Base-by-base conservation (phyloP, 2,797 vertebrate species). In the Diplodus sargus region DNA sequence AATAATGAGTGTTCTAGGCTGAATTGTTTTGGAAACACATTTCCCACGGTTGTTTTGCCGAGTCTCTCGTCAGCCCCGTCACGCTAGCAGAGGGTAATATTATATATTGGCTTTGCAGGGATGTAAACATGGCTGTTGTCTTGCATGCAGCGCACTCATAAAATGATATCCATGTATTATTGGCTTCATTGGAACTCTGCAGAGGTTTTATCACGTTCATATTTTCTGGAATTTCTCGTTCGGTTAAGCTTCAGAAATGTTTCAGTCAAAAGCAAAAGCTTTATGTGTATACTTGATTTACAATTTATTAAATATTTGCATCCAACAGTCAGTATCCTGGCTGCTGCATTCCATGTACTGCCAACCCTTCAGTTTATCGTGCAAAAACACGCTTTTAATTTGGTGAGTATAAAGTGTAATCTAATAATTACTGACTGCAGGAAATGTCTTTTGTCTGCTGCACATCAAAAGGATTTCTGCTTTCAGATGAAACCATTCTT, bases 1-100 rank as follows among this genome's bases (percentile, higher is more conserved):
- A 70, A 49, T 66, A 60, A 66, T 73, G 58, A 67, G 18, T 74
- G 70, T 57, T 49, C 14, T 10, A 54, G 23, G 65, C 66, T 49
- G 63, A 48, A 58, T 39, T 52, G 53, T 76, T 76, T 53, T 53
- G 42, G n/a, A 6, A 20, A 17, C 57, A 57, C 70, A 70, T 78
- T 76, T 73, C 74, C 57, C 61, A 22, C 7, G 59, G 25, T 56
- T 47, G 22, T 51, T 47, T 23, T 51, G 28, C 12, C 8, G 22
- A 23, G 28, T 48, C 39, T 70, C 48, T 22, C n/a, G 42, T 68
- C 62, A 52, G 43, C 45, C 62, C 22, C 23, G 7, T 42, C 23
- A 69, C 14, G 59, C 12, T 30, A 34, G 53, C 23, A 3, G 15
- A 56, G 39, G 39, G 14, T 62, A 28, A 51, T 79, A 49, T 51